Evolutionary conservation across 2,888 invertebrate genomes (phyloP), one percentile per base, ranked within the genome.

Genomic region (Dascillus cervinus): DNA sequence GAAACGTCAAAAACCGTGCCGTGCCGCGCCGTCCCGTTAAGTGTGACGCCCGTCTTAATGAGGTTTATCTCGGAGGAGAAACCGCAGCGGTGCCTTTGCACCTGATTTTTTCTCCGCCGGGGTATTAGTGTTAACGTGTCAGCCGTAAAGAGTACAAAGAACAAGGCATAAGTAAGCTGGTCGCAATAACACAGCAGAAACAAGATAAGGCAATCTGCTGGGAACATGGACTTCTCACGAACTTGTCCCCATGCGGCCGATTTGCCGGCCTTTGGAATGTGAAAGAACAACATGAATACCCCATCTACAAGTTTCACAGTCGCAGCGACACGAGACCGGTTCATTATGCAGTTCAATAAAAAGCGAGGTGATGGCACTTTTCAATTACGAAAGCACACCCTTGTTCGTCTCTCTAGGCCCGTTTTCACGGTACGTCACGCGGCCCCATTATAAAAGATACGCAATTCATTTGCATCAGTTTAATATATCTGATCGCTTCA

Each of bases 121-220:
- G 43, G 42, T 53, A 52, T 49, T 48, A 48, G 50, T 46, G 49
- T 49, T 41, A 53, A 51, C 50, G 52, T 52, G 53, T 52, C 51
- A 44, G 43, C 49, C 46, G 47, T 47, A 53, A 52, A 51, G 46
- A 50, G 47, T 44, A 52, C 50, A 53, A 53, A 50, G 49, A 53
- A 52, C 50, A 50, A 43, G 44, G 48, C 41, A 50, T 49, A 51
- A 49, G 52, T 54, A 50, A 53, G 51, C 50, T 43, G 50, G 50
- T 52, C 49, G 52, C 53, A 54, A 50, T 53, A 54, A 54, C 50
- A 52, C 46, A 49, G 46, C 43, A 46, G 49, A 50, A 56, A 55
- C 53, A 54, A 55, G 55, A 55, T 56, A 55, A 55, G 54, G 48
- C 56, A 51, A 53, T 55, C 53, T 52, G 48, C 45, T 44, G 49